A percentile compares a stretch with the other conserved stretches of the same genome.
Conservation (phyloP, 2,888 invertebrate genomes). For the Agriopis leucophaearia region DNA sequence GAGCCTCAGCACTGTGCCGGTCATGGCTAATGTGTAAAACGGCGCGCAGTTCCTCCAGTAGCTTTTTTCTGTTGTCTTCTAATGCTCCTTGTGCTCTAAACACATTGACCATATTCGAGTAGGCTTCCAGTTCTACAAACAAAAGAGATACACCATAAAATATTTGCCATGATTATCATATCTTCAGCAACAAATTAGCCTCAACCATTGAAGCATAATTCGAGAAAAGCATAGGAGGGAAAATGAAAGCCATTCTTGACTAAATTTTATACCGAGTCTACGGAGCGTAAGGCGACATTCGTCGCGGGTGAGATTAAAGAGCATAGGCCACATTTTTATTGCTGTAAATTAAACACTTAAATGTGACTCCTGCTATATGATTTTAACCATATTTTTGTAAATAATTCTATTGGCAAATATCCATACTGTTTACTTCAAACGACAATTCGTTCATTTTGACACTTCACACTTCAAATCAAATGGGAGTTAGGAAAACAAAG, state of each 20-base stretch:
- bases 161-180: conserved; percentile 47
- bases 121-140: conserved; percentile 95
- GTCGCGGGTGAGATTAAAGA: conserved; percentile 94
- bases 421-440: conserved; percentile 87
- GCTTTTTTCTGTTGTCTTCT: conserved; percentile 93
- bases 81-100: conserved; percentile 97
- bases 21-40: conserved; percentile 95
- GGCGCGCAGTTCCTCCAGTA: conserved; percentile 93
- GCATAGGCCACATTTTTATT: conserved; percentile 88
- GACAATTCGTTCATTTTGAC: conserved; percentile 86
- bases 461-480: conserved; percentile 75
- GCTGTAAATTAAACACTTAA: conserved; percentile 65
- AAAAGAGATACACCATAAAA: conserved; percentile 58
- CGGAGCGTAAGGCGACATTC: conserved; percentile 95
- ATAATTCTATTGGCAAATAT: conserved; percentile 84
- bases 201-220: conserved; percentile 59
- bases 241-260: conserved; percentile 83
- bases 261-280: conserved; percentile 91
- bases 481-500: conserved; percentile 55
- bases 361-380: conserved; percentile 71
- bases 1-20: conserved; percentile 96
- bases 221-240: conserved; percentile 83
- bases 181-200: conserved; percentile 54
- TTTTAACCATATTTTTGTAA: conserved; percentile 80
- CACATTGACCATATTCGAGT: conserved; percentile 95